A percentile compares a stretch with the other conserved stretches of the same genome.
Conservation (phyloP, 2,888 invertebrate species). For the Alitta virens region DNA sequence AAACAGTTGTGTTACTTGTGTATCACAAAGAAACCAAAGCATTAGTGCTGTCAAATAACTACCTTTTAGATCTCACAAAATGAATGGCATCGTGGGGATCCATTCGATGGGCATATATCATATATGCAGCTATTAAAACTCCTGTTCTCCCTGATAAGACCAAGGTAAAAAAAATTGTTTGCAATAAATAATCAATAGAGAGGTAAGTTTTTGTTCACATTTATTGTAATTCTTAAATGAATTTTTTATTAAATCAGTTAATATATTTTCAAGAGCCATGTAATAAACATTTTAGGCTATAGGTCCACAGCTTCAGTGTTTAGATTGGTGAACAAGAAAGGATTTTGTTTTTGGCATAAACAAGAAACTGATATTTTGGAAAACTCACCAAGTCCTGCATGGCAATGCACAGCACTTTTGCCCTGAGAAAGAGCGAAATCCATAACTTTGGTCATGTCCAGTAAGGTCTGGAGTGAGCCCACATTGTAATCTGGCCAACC, state of each 20-base stretch:
- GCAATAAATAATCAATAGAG: background rate
- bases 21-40: too few species aligned
- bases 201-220: background rate
- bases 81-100: slow-evolving; percentile 78
- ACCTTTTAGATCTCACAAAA: slow-evolving; percentile 70
- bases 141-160: slow-evolving; percentile 70
- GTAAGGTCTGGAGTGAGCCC: slow-evolving; percentile 71
- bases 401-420: slow-evolving; percentile 79
- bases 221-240: background rate
- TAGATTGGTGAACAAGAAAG: too few species aligned
- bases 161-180: background rate
- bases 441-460: slow-evolving; percentile 87
- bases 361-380: too few species aligned
- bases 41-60: too few species aligned
- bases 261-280: too few species aligned
- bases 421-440: slow-evolving; percentile 81
- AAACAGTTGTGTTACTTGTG: too few species aligned
- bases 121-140: slow-evolving; percentile 81
- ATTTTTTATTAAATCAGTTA: background rate
- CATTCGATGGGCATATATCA: slow-evolving; percentile 76
- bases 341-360: too few species aligned
- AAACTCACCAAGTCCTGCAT: slow-evolving; percentile 65
- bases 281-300: too few species aligned
- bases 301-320: too few species aligned
- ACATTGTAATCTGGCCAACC: slow-evolving; percentile 82